phyloP scores from a whole-genome alignment of 64 coral and sea anemone species.

The Porites australiensis region DNA sequence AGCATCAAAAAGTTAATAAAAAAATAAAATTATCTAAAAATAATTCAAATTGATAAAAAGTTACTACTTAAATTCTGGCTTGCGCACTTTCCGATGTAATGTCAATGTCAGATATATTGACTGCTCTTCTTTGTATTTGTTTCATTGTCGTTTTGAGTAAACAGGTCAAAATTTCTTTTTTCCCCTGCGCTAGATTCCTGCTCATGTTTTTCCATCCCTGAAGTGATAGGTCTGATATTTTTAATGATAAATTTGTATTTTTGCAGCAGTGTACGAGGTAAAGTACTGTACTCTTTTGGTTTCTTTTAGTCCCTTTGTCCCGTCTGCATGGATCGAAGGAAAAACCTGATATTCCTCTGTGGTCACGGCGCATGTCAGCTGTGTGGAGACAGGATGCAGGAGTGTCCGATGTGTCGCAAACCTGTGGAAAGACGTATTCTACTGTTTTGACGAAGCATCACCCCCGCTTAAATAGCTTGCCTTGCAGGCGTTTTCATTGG shows the following conservation, averaged over 20 bases:
- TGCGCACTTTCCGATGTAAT: no score
- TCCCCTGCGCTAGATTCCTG: background rate
- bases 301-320: constrained; percentile 87
- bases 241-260: background rate
- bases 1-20: no score
- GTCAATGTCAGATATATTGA: no score
- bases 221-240: background rate
- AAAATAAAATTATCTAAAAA: no score
- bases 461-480: no score
- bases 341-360: constrained; percentile 98
- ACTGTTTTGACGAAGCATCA: constrained; percentile 58
- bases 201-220: background rate
- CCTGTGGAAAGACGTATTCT: constrained; percentile 94
- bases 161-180: no score
- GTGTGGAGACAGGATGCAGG: constrained; percentile 98
- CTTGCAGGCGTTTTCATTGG: no score
- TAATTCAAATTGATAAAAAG: no score
- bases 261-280: background rate
- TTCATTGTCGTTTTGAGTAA: no score
- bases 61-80: no score
- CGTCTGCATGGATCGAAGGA: constrained; percentile 96
- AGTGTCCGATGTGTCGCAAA: constrained; percentile 98
- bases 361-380: constrained; percentile 98
- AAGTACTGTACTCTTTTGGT: background rate
- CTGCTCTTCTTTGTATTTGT: no score